Percentiles rank a stretch among this genome's conserved stretches.
Evolutionary conservation across 2,113 vertebrate genomes (phyloP).

Genomic region (Tenebrosternarchus preto): DNA sequence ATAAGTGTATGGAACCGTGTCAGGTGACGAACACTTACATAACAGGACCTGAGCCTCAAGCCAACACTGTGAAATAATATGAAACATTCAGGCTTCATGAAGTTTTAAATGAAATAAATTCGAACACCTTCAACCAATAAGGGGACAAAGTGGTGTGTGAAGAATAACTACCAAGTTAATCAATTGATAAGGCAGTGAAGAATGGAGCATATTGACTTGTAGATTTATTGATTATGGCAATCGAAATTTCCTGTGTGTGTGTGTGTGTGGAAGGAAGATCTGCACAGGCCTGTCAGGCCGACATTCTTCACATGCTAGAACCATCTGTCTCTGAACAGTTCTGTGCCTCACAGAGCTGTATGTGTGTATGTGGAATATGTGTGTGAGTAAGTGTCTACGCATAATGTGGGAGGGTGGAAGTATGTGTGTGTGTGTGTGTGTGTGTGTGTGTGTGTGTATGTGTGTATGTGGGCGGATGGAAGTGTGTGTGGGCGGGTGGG

Average conservation of each 20-base stretch:
- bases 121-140: no score
- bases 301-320: constrained; percentile 48
- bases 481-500: not conserved
- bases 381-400: not conserved
- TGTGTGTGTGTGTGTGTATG: not conserved
- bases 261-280: not conserved
- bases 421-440: not conserved
- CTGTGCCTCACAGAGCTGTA: not conserved
- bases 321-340: constrained; percentile 26
- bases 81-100: no score
- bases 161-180: no score
- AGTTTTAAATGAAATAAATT: no score
- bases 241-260: not conserved
- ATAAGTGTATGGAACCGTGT: no score
- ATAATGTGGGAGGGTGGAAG: not conserved
- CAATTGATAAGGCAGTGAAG: not conserved
- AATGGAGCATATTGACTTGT: not conserved
- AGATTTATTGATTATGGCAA: not conserved
- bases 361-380: no score
- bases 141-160: no score
- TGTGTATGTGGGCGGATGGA: no score
- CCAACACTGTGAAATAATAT: no score
- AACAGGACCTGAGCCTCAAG: no score
- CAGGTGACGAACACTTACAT: no score
- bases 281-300: constrained; percentile 39